Evolutionary conservation across 2,113 vertebrate species (phyloP), one percentile per base, ranked within the genome.

Genomic region (Chamaetylas fuelleborni): DNA sequence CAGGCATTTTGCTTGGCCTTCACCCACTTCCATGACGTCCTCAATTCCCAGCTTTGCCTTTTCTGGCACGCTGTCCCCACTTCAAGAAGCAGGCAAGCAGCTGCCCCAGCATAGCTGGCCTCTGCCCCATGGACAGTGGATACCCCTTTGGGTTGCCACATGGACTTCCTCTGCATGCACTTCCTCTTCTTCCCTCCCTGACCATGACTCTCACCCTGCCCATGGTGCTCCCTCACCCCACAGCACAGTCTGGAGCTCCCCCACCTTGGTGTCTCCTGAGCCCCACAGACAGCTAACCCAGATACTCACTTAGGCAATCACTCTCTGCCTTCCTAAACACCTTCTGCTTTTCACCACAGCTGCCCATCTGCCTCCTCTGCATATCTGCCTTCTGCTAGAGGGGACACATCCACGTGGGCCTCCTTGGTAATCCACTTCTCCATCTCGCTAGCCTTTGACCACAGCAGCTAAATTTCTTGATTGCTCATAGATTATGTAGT

Each of bases 401-500:
- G 5, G 22, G 19, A 14, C 24, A 15, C 2, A 1, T 60, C 24
- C 57, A 12, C 0, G 2, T 19, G 23, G 5, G 56, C 6, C 69
- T 71, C 25, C 60, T 67, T 0, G 0, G 12, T 13, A 47, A 81
- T 40, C 74, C 43, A 22, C 74, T 81, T 81, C 73, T 89, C 26
- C 36, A 1, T 26, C n/a, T 42, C 0, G 0, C 80, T 56, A 51
- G 64, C 64, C 58, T 83, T 88, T 86, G 82, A 90, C 82, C 64
- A 69, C 3, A 2, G 67, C 33, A 81, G 92, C 51, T 91, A 58
- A 33, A 78, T 87, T 86, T 74, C 86, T 84, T 89, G 86, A 78
- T 91, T 94, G 51, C 51, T 81, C n/a, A n/a, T 95, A 81, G 88
- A 86, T 91, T 83, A 74, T 67, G 61, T 47, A 62, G 64, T 20